Evolutionary conservation across 2,797 vertebrate species (phyloP), one percentile per base, ranked within the genome.

Genomic region (Alca torda): DNA sequence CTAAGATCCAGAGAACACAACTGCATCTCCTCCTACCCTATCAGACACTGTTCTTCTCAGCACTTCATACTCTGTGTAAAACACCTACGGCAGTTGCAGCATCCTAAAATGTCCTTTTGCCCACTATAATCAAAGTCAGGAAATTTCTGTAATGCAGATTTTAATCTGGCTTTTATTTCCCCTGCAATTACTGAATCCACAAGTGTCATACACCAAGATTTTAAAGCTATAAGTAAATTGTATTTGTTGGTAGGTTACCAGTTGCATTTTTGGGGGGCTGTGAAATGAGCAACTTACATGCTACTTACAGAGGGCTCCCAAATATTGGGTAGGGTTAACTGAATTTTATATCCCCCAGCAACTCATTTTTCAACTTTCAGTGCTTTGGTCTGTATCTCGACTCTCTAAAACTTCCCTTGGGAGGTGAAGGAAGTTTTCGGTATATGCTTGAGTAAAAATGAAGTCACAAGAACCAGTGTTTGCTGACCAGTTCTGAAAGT

Each of bases 141-240:
- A 87, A 85, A 91, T 28, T 94, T 74, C 76, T 89, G 80, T 88
- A 88, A 74, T n/a, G 28, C 24, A 94, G 64, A 68, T 93, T 96
- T 92, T 96, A 90, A 93, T 93, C 57, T 96, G 64, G 5, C 18
- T 95, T 96, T 70, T 92, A 90, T 85, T 89, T 76, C 20, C 10
- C 10, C 60, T 84, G 3, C 39, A 91, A 70, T 91, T 97, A 78
- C 64, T 88, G 67, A 94, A 92, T 93, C 19, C 45, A 75, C 25
- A 95, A 75, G 51, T 91, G 64, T 28, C 13, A 73, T 88, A 73
- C 10, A 83, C 24, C 28, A 70, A 68, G 56, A 93, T 68, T 85
- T 93, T 87, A 93, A 87, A 81, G 16, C 46, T 78, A 0, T 81
- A 96, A 95, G 67, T 67, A 76, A 51, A 74, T 90, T 43, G 75